phyloP scores from a whole-genome alignment of 2,888 invertebrate species.

The Merodon equestris region DNA sequence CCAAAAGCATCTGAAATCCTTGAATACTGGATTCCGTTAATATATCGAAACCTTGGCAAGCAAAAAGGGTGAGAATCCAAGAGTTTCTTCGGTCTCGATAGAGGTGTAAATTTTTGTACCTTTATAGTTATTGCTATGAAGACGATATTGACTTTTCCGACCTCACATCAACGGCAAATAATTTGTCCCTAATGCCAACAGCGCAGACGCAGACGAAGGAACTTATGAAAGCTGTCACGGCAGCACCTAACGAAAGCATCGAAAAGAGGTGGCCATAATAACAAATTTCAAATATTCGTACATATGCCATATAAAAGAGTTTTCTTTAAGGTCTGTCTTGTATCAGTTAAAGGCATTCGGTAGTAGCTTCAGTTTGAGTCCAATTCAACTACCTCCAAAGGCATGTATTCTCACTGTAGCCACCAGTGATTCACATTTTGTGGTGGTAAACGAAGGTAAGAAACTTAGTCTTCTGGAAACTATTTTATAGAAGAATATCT shows the following conservation, averaged over 20 bases:
- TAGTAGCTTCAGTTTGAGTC: slow-evolving; percentile 79
- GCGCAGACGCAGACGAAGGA: slow-evolving; percentile 76
- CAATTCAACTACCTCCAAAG: slow-evolving; percentile 81
- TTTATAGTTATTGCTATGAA: slow-evolving; percentile 74
- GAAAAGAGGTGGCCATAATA: slow-evolving; percentile 73
- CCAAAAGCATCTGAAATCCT: slow-evolving; percentile 83
- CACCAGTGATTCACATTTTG: slow-evolving; percentile 81
- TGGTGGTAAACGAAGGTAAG: slow-evolving; percentile 81
- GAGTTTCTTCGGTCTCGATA: neutral
- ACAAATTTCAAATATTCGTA: slow-evolving; percentile 67
- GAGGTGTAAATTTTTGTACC: no score
- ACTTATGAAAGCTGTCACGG: slow-evolving; percentile 77
- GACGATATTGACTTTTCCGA: slow-evolving; percentile 72
- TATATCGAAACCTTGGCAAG: slow-evolving; percentile 78
- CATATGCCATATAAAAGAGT: no score
- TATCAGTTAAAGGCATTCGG: slow-evolving; percentile 81
- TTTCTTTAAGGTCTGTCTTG: slow-evolving; percentile 79
- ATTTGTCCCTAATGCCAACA: slow-evolving; percentile 69
- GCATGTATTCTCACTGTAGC: slow-evolving; percentile 80
- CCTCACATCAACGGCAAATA: slow-evolving; percentile 47
- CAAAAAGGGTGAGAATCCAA: slow-evolving; percentile 74
- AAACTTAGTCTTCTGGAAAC: neutral
- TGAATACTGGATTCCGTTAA: slow-evolving; percentile 80
- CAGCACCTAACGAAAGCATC: slow-evolving; percentile 74
- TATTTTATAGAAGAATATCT: slow-evolving; percentile 26